These are phyloP conservation scores for Lamellibrachia columna DNA, from an alignment of 2,888 invertebrate species.

Conservation along the genomic window DNA sequence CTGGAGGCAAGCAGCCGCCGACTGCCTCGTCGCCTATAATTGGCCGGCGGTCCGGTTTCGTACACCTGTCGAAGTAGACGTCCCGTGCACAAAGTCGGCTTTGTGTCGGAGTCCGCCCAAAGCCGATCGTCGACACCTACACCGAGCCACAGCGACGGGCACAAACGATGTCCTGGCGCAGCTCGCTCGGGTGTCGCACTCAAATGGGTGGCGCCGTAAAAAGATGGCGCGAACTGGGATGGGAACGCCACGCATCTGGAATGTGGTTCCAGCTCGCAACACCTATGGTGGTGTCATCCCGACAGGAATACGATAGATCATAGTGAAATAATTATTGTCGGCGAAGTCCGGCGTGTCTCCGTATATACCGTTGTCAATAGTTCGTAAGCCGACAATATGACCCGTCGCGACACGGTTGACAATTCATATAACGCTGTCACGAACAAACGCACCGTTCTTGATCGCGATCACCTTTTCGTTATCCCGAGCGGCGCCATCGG, in stretches of 20 bases:
- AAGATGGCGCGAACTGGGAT: not conserved
- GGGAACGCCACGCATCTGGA: not conserved
- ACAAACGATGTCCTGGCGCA: not conserved
- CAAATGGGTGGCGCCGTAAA: not conserved
- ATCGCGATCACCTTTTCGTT: not conserved
- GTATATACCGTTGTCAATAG: not conserved
- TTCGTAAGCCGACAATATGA: not conserved
- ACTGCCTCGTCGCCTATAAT: not conserved
- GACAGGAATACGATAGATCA: not conserved
- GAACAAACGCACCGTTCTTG: not conserved
- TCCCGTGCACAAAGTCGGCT: not conserved
- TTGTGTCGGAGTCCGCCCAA: not conserved
- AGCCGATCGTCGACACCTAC: constrained; percentile 12
- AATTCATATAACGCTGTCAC: not conserved
- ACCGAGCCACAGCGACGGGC: not conserved
- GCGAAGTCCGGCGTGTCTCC: not conserved
- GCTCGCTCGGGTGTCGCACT: constrained; percentile 4
- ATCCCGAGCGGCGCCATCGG: not conserved
- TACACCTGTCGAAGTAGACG: not conserved
- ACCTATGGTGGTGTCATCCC: not conserved
- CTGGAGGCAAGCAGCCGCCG: not conserved
- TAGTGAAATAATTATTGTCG: not conserved
- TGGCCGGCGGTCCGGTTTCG: not conserved
- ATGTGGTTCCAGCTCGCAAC: not conserved
- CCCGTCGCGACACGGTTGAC: not conserved